Conservation (phyloP, 1,140 invertebrate species). For the Heliconius hermathena region DNA sequence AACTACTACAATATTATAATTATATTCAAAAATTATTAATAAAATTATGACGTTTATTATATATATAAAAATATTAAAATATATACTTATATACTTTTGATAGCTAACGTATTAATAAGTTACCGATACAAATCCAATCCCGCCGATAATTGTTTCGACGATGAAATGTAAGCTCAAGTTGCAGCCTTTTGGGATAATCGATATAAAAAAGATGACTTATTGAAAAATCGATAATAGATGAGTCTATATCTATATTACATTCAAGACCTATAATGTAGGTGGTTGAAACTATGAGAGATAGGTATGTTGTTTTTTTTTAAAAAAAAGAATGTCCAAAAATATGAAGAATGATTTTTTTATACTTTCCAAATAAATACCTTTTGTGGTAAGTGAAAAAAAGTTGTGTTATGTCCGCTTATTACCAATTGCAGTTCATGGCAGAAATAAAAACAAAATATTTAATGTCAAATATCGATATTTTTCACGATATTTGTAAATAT, state of each 20-base stretch:
- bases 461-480: background rate
- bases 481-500: background rate
- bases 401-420: no score
- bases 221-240: no score
- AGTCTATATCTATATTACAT: no score
- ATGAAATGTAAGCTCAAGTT: background rate
- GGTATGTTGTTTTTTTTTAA: background rate
- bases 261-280: no score
- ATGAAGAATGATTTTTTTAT: no score
- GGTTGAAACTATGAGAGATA: no score
- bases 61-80: background rate
- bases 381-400: no score
- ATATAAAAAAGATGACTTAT: background rate
- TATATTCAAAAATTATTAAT: background rate
- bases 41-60: background rate
- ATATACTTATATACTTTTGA: constrained; percentile 7
- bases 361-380: no score
- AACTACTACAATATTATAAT: background rate
- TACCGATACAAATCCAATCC: constrained; percentile 27
- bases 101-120: constrained; percentile 17
- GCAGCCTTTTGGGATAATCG: background rate
- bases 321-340: no score
- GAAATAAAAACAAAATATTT: no score
- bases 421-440: no score
- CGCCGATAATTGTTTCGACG: constrained; percentile 31